These are phyloP conservation scores for Columba guinea DNA, from an alignment of 2,797 vertebrate species.

Conservation along the genomic window DNA sequence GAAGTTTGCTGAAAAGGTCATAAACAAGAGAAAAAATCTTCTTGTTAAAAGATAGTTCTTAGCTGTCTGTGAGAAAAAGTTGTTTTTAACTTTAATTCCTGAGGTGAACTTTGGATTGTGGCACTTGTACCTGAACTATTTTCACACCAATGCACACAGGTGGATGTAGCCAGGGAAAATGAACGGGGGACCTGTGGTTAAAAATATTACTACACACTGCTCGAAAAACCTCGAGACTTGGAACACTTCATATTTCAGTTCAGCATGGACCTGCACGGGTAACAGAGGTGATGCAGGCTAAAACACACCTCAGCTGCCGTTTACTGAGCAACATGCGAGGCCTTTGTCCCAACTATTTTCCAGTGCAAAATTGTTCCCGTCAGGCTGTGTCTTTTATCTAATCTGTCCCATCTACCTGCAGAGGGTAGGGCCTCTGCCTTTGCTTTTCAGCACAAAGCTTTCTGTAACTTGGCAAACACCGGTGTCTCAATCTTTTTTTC, in stretches of 20 bases:
- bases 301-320: not conserved
- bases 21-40: not conserved
- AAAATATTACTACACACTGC: not conserved
- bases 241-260: not conserved
- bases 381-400: not conserved
- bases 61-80: not conserved
- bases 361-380: not conserved
- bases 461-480: not conserved
- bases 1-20: not conserved
- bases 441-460: slow-evolving; percentile 7
- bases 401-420: not conserved
- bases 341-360: not conserved
- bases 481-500: not conserved
- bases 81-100: not conserved
- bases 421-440: not conserved
- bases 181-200: not conserved
- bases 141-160: not conserved
- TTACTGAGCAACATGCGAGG: not conserved
- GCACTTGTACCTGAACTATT: not conserved
- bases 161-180: not conserved
- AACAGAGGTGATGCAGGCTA: not conserved
- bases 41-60: not conserved
- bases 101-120: not conserved
- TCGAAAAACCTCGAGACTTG: not conserved
- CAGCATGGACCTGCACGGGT: not conserved